phyloP scores from a whole-genome alignment of 2,113 vertebrate species.

The Psilopsiagon aymara region DNA sequence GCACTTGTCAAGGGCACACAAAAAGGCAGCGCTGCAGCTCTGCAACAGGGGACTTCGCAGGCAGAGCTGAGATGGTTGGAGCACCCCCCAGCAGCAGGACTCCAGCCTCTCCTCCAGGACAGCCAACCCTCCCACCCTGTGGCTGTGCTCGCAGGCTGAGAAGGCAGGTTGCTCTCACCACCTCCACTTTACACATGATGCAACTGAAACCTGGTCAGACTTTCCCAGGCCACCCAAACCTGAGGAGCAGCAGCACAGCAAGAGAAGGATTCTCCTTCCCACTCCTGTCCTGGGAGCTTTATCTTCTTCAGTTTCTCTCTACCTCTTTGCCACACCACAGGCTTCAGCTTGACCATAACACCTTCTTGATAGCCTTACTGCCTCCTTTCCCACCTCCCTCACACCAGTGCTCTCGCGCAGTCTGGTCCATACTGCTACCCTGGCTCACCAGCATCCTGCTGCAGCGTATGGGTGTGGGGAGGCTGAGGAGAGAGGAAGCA shows the following conservation, averaged over 20 bases:
- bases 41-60: neutral
- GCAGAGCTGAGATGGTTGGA: neutral
- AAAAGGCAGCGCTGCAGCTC: neutral
- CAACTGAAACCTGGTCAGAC: neutral
- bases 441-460: neutral
- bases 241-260: neutral
- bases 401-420: neutral
- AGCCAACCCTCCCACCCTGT: neutral
- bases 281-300: neutral
- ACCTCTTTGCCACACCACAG: neutral
- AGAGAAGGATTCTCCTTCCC: neutral
- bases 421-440: neutral
- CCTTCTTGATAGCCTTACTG: neutral
- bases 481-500: neutral
- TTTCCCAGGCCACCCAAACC: neutral
- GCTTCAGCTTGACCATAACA: neutral
- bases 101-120: neutral
- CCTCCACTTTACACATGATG: neutral
- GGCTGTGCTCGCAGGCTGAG: neutral
- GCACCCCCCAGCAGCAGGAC: neutral
- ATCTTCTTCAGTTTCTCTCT: neutral
- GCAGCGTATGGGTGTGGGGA: neutral
- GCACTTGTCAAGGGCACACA: neutral
- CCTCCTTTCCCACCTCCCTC: neutral
- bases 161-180: neutral